Evolutionary conservation across 64 coral and sea anemone genomes (phyloP), one percentile per base, ranked within the genome.

Genomic region (Actinia equina): DNA sequence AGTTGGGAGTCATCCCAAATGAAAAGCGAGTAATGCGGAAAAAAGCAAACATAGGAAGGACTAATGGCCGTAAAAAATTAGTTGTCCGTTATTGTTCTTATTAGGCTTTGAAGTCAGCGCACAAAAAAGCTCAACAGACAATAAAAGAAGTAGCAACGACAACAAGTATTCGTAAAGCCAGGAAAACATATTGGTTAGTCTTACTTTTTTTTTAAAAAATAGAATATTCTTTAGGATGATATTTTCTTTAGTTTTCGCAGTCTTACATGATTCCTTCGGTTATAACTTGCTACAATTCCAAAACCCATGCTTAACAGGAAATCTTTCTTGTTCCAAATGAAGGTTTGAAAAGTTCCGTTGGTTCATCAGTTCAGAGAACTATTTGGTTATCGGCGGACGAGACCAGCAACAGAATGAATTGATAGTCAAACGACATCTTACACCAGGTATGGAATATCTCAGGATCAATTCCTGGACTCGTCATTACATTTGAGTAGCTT

Each of bases 301-400:
- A 49, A 1, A 49, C 7, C 46, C 46, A 6, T 49, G 46, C 7
- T 49, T 49, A 49, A 6, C 4, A 49, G 7, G 46, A 92, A 82
- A 89, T 92, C 94, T 14, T 41, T 74, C 11, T 30, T 26, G 2
- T 30, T 74, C 27, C 2, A 27, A 69, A 65, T 22, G 62, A 59
- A 96, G 94, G 94, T 98, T 98, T 89, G 96, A 98, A 78, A 98
- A 98, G 82, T 98, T 98, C 58, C 80, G 89, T 19, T 98, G 96
- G 96, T 98, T 92, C 27, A 90, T 98, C 44, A 98, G 93, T 44
- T 90, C 96, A 17, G 96, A 98, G 82, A 98, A 98, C 74, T 98
- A 95, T 63, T 23, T 98, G n/a, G 83, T 98, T 18, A 98, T 98
- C 49, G 96, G 96, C 14, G 96, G 96, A 23, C 80, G 96, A 62